Evolutionary conservation across 2,888 invertebrate genomes (phyloP), one percentile per base, ranked within the genome.

Genomic region (Synergus gifuensis): DNA sequence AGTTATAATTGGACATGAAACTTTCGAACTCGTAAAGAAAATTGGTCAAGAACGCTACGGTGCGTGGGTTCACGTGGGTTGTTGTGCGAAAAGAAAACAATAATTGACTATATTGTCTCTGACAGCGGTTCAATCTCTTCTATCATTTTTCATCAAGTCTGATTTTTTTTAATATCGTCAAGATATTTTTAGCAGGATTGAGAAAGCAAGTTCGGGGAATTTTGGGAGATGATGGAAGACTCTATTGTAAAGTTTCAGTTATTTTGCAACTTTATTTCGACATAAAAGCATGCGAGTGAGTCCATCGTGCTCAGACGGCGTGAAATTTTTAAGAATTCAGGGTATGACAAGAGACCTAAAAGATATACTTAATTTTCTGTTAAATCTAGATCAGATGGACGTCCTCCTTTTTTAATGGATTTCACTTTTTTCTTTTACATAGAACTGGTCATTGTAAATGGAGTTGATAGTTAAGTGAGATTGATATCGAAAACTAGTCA

Each of bases 71-170:
- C 54, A 73, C 18, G 73, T 73, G 73, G 73, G 73, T 11, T 28
- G 73, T 40, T 73, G 28, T 54, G 54, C 22, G 36, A 54, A 73
- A 73, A 49, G 73, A 73, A 73, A 73, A 73, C 54, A 73, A 73
- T 73, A 54, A 73, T 73, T 73, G 73, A 73, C 73, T 28, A 28
- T 28, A 28, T 2, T 73, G 54, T 28, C 36, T 40, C 49, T n/a
- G 54, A 11, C n/a, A 18, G 16, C n/a, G n/a, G n/a, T n/a, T 18
- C 11, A n/a, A 60, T 11, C 28, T 69, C 14, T 14, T 69, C 1
- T 0, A 11, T 54, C 28, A 49, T 73, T 73, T 36, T 73, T 73
- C 60, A 60, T 60, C 12, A 5, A 60, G 5, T 44, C 14, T n/a
- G n/a, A 49, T 54, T n/a, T 54, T 54, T 54, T n/a, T n/a, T 54